These are phyloP conservation scores for Sebastes itinus DNA, from an alignment of 2,797 vertebrate species.

Conservation along the genomic window DNA sequence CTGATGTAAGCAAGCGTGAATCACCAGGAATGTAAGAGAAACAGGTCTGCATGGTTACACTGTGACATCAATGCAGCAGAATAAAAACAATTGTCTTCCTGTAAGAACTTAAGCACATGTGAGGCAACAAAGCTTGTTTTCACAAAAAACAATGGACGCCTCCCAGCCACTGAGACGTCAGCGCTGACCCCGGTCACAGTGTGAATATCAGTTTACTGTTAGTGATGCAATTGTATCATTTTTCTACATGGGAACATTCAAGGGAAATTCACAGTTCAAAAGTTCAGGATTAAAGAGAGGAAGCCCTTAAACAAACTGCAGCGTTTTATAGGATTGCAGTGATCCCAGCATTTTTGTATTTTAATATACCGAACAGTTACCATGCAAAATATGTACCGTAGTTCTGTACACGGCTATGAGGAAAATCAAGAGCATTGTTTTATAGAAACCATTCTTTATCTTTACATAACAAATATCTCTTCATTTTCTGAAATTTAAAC, in stretches of 20 bases:
- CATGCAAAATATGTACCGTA: background rate
- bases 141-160: slow-evolving; percentile 19
- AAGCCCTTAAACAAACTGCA: background rate
- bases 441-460: background rate
- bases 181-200: slow-evolving; percentile 1
- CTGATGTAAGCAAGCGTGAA: slow-evolving; percentile 24
- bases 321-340: background rate
- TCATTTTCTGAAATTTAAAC: too few species aligned
- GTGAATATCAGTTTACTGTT: slow-evolving; percentile 20
- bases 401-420: too few species aligned
- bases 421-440: background rate
- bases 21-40: slow-evolving; percentile 1
- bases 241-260: slow-evolving; percentile 1
- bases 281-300: slow-evolving; percentile 27
- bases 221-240: slow-evolving; percentile 41
- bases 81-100: slow-evolving; percentile 7
- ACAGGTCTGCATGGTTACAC: background rate
- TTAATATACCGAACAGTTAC: background rate
- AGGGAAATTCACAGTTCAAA: slow-evolving; percentile 1
- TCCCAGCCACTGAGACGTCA: slow-evolving; percentile 21
- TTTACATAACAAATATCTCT: background rate
- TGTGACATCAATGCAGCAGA: background rate
- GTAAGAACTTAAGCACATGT: background rate
- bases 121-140: slow-evolving; percentile 14
- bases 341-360: background rate